Conservation (phyloP, 2,888 invertebrate genomes). For the Argyra leucocephala region DNA sequence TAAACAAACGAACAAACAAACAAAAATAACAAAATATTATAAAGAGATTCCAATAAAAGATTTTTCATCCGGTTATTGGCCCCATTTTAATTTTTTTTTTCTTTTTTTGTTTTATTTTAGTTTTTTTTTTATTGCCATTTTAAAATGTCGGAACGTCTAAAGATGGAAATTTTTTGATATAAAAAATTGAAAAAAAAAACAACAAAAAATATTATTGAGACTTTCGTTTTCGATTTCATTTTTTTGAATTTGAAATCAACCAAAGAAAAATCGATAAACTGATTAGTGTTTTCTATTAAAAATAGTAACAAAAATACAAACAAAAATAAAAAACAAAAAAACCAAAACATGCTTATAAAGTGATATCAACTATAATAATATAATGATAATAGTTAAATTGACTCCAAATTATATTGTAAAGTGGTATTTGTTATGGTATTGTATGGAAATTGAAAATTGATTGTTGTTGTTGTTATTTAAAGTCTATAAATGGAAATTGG, state of each 20-base stretch:
- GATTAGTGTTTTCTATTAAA: neutral
- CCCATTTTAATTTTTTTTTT: neutral
- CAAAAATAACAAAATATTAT: neutral
- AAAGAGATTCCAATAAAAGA: neutral
- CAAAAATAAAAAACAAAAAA: too few species aligned
- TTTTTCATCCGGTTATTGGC: slow-evolving; percentile 6
- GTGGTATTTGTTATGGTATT: too few species aligned
- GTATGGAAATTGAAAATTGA: too few species aligned
- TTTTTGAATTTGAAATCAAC: neutral
- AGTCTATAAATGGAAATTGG: too few species aligned
- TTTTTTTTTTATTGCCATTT: too few species aligned
- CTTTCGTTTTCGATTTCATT: neutral
- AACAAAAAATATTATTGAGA: neutral
- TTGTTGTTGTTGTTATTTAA: too few species aligned
- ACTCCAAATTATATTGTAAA: too few species aligned
- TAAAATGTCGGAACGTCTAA: neutral
- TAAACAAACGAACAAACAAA: neutral
- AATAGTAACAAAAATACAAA: too few species aligned
- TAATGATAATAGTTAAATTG: too few species aligned
- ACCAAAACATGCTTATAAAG: too few species aligned
- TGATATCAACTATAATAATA: too few species aligned
- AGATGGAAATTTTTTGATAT: neutral
- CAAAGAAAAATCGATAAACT: neutral
- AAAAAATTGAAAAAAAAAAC: neutral
- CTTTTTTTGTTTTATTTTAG: too few species aligned